Conservation (phyloP, 2,797 vertebrate genomes). For the Phoebastria nigripes region DNA sequence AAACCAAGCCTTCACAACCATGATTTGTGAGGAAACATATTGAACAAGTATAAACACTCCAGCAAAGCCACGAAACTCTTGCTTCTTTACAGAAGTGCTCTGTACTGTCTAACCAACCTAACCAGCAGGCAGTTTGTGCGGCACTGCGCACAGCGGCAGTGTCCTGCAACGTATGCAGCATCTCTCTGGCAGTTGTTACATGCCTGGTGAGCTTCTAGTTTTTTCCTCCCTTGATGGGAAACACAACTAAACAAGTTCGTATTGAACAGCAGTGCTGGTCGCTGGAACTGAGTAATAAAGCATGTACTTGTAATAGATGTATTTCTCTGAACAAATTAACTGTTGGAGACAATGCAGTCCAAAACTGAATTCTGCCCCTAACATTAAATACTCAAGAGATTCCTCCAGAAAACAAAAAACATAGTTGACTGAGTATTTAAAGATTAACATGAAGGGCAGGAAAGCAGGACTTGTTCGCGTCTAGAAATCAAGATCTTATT, state of each 20-base stretch:
- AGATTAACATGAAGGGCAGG: neutral
- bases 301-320: neutral
- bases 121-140: fast-evolving
- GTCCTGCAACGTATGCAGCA: fast-evolving
- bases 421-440: neutral
- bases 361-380: neutral
- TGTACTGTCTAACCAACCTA: neutral
- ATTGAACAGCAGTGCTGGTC: neutral
- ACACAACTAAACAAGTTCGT: neutral
- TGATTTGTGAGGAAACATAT: neutral
- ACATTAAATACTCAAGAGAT: neutral
- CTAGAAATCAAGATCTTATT: neutral
- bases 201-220: neutral
- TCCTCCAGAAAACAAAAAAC: neutral
- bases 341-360: neutral
- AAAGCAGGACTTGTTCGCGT: neutral
- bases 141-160: fast-evolving
- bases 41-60: neutral
- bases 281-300: neutral
- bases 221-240: neutral
- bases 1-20: neutral
- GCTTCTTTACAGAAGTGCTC: neutral
- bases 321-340: neutral
- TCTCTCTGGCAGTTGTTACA: fast-evolving
- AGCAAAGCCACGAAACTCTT: neutral